Conservation (phyloP, 2,888 invertebrate genomes). For the Chrysolina americana region DNA sequence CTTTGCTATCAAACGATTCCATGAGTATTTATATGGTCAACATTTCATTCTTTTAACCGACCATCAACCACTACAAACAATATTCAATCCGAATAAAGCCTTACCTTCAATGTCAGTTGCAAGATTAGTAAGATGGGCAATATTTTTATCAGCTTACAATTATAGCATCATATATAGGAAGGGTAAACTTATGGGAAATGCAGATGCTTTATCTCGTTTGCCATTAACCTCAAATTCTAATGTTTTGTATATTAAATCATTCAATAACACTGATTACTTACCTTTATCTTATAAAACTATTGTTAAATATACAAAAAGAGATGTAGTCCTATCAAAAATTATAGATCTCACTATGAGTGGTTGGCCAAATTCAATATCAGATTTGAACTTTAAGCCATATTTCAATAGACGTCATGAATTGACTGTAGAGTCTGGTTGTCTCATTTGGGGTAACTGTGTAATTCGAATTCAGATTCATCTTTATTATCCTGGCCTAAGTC, state of each 20-base stretch:
- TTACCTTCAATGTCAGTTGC: slow-evolving; percentile 23
- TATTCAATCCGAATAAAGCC: slow-evolving; percentile 21
- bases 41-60: slow-evolving; percentile 14
- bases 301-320: slow-evolving; percentile 24
- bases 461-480: slow-evolving; percentile 25
- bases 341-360: slow-evolving; percentile 27
- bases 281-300: slow-evolving; percentile 24
- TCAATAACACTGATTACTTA: slow-evolving; percentile 6
- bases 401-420: slow-evolving; percentile 28
- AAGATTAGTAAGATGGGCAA: slow-evolving; percentile 19
- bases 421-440: slow-evolving; percentile 31
- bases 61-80: slow-evolving; percentile 25
- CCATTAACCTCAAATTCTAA: slow-evolving; percentile 15
- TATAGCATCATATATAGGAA: slow-evolving; percentile 14
- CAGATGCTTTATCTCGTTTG: slow-evolving; percentile 33
- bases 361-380: slow-evolving; percentile 26
- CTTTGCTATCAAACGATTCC: slow-evolving; percentile 59
- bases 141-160: slow-evolving; percentile 22
- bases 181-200: slow-evolving; percentile 29
- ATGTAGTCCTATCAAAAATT: slow-evolving; percentile 21
- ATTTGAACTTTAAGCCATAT: slow-evolving; percentile 19
- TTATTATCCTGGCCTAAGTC: slow-evolving; percentile 35
- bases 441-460: slow-evolving; percentile 23
- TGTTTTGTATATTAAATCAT: slow-evolving; percentile 23
- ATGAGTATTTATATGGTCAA: slow-evolving; percentile 56